Percentiles rank a stretch among this genome's conserved stretches.
Conservation (phyloP, 2,888 invertebrate species). For the Erynnis tages region DNA sequence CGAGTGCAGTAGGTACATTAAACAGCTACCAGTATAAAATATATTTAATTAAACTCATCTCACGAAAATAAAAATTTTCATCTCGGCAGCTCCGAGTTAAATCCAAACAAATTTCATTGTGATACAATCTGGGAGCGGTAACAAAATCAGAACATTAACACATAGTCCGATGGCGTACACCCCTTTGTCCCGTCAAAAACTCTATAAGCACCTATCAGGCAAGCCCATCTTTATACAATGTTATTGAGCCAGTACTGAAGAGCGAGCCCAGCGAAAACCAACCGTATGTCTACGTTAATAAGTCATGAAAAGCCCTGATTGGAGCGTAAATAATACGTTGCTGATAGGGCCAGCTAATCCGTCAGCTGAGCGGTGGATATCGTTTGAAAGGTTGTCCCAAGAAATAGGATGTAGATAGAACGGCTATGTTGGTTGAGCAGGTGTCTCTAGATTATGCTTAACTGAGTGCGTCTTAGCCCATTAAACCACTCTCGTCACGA, state of each 20-base stretch:
- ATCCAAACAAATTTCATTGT: conserved; percentile 18
- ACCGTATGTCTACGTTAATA: conserved; percentile 11
- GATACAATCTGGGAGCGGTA: conserved; percentile 20
- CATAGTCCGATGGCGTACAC: conserved; percentile 54
- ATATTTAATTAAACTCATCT: too few species aligned
- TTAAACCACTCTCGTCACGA: too few species aligned
- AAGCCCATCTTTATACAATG: conserved; percentile 26
- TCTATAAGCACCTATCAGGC: conserved; percentile 69
- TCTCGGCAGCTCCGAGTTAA: too few species aligned
- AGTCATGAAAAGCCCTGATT: conserved; percentile 22
- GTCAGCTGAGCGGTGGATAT: conserved; percentile 77
- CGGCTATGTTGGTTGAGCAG: too few species aligned
- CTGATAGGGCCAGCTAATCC: conserved; percentile 72
- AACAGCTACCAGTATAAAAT: too few species aligned
- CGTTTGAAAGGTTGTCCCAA: conserved; percentile 76
- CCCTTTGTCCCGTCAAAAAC: conserved; percentile 70
- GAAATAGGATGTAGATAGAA: too few species aligned
- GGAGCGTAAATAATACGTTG: conserved; percentile 44
- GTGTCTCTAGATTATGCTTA: too few species aligned
- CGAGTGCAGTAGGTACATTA: too few species aligned
- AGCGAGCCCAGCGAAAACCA: not conserved
- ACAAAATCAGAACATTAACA: conserved; percentile 50
- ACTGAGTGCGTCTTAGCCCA: too few species aligned
- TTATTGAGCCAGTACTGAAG: not conserved
- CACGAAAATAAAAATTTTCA: too few species aligned